Conservation (phyloP, 1,140 invertebrate species). For the Lordiphosa mommai region DNA sequence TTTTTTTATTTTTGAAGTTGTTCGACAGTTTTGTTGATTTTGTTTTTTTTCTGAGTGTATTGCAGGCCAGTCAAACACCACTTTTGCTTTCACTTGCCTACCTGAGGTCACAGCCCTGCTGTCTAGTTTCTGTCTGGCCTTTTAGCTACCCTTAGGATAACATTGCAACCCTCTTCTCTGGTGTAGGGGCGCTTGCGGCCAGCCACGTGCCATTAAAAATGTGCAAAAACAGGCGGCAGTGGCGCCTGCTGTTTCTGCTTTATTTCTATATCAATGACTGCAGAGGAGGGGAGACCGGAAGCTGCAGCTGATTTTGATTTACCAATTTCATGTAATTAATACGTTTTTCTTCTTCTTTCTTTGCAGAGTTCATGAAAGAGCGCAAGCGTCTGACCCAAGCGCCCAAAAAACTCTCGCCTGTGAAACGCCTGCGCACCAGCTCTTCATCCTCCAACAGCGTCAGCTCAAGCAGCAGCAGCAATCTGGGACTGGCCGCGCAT, state of each 20-base stretch:
- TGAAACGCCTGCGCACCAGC: conserved; percentile 66
- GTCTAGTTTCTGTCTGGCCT: conserved; percentile 41
- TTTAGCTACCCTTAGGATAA: conserved; percentile 42
- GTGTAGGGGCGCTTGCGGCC: conserved; percentile 33
- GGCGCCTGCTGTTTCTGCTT: conserved; percentile 60
- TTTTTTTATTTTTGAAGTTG: not conserved
- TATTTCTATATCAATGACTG: conserved; percentile 43
- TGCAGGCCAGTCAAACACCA: not conserved
- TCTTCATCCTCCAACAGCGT: conserved; percentile 27
- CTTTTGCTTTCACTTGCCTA: conserved; percentile 50
- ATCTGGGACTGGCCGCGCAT: conserved; percentile 27
- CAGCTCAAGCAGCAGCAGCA: conserved; percentile 22
- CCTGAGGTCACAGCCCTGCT: conserved; percentile 29
- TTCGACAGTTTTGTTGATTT: not conserved
- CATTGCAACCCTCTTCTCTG: conserved; percentile 29
- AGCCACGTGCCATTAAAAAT: conserved; percentile 73
- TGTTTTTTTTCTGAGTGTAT: not conserved
- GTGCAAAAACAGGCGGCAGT: conserved; percentile 75
- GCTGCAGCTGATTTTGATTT: conserved; percentile 62
- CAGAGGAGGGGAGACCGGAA: conserved; percentile 10
- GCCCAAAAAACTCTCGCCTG: conserved; percentile 73
- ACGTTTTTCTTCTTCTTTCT: conserved; percentile 22
- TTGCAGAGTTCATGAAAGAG: conserved; percentile 79
- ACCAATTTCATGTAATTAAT: conserved; percentile 34
- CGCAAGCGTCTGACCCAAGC: conserved; percentile 75